Base-by-base conservation (phyloP, 2,888 invertebrate species). In the Drosophila merina region DNA sequence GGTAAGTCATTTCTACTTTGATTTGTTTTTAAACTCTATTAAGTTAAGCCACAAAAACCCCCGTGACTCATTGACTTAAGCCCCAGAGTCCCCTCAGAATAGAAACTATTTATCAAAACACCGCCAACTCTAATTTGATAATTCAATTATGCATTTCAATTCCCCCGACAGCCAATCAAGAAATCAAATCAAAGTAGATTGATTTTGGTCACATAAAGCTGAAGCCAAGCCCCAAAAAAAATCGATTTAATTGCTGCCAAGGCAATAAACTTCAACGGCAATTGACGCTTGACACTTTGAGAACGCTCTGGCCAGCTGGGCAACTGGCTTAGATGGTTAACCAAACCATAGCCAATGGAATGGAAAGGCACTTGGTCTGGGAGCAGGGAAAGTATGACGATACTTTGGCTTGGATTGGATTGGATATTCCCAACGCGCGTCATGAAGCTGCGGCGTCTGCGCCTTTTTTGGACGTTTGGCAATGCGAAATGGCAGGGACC, bases 231-330 rank as follows among this genome's bases (percentile, higher is more conserved):
- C 76, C 76, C 48, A 45, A 64, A 67, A 33, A 42, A 42, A 62
- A 67, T 69, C 56, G 63, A 63, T 82, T 87, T 84, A 84, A 84
- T 84, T 84, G 84, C 84, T 84, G 87, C 87, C 87, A 84, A 85
- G 72, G 77, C 84, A 84, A 84, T 84, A 86, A 84, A 86, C 85
- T 77, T 81, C 87, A 85, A 84, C 74, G 77, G 71, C 85, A 86
- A 86, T 84, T 84, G 87, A 84, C 79, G 82, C 75, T 75, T 85
- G 85, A 82, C 87, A 81, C 80, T 74, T 79, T 77, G 77, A 79
- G 64, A 42, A 42, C 62, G 36, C 36, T 59, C 76, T 40, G 69
- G 9, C 40, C 25, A 49, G 28, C 40, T 33, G 38, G 42, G 20
- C 40, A 62, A 50, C 60, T 55, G 71, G 36, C 9, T 10, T 44